These are phyloP conservation scores for Sesia apiformis DNA, from an alignment of 2,888 invertebrate genomes.

Conservation along the genomic window DNA sequence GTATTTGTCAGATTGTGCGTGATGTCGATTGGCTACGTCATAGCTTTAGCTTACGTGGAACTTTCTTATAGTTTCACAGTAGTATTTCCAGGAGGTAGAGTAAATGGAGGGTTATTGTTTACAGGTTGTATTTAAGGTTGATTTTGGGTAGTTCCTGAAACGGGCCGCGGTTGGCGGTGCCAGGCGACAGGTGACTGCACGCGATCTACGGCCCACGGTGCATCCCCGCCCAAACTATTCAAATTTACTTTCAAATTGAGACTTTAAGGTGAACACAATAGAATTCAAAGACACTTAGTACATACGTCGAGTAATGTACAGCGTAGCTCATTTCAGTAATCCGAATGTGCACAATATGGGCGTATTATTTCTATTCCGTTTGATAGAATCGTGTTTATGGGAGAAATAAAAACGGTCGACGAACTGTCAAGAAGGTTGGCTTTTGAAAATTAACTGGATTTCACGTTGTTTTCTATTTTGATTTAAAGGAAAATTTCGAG, in stretches of 20 bases:
- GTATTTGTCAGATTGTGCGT: slow-evolving; percentile 26
- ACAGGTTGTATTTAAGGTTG: slow-evolving; percentile 34
- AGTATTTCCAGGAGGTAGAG: slow-evolving; percentile 17
- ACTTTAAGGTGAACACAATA: slow-evolving; percentile 20
- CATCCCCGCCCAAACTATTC: slow-evolving; percentile 39
- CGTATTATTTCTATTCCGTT: slow-evolving; percentile 6
- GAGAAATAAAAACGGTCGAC: neutral
- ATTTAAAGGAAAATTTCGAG: too few species aligned
- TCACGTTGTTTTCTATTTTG: too few species aligned
- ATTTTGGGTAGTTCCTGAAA: slow-evolving; percentile 53
- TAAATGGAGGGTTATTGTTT: slow-evolving; percentile 26
- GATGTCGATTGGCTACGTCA: slow-evolving; percentile 3
- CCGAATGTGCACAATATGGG: slow-evolving; percentile 5
- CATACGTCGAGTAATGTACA: neutral
- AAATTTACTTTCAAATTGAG: slow-evolving; percentile 25
- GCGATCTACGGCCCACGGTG: slow-evolving; percentile 48
- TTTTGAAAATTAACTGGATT: too few species aligned
- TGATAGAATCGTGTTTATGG: neutral
- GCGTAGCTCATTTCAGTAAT: slow-evolving; percentile 5
- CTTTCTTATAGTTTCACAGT: too few species aligned
- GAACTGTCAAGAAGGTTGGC: neutral
- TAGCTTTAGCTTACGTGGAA: too few species aligned
- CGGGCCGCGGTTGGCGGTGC: slow-evolving; percentile 61
- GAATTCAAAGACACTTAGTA: neutral
- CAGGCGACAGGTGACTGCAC: slow-evolving; percentile 66